A percentile compares a stretch with the other conserved stretches of the same genome.
Evolutionary conservation across 2,797 vertebrate species (phyloP).

Genomic region (Anniella stebbinsi): DNA sequence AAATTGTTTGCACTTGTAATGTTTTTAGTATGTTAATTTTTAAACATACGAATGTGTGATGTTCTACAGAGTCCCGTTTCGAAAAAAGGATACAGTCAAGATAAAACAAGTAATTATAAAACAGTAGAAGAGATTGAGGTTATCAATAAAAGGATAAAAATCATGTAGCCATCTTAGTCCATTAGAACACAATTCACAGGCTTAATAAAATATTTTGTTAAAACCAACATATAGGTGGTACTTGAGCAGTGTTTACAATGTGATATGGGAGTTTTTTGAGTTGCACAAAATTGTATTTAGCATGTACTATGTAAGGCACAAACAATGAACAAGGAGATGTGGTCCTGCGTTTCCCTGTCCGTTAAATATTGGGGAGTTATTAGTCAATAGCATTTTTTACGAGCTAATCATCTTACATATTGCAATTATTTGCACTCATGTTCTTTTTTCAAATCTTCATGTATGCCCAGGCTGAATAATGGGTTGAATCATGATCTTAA

Average conservation of each 20-base stretch:
- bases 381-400: background rate
- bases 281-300: background rate
- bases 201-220: background rate
- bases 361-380: background rate
- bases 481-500: background rate
- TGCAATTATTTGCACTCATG: background rate
- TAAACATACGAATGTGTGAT: background rate
- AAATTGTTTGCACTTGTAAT: background rate
- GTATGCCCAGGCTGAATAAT: background rate
- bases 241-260: background rate
- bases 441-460: background rate
- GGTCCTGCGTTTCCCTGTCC: background rate
- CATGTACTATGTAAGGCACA: background rate
- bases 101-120: background rate
- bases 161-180: background rate
- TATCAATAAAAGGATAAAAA: background rate
- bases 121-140: background rate
- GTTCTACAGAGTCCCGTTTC: background rate
- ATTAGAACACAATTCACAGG: background rate
- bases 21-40: background rate
- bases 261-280: background rate
- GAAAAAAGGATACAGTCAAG: background rate
- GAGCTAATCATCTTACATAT: background rate
- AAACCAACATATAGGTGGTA: background rate
- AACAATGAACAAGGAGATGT: background rate